Evolutionary conservation across 2,797 vertebrate species (phyloP).

Genomic region (Acipenser ruthenus): DNA sequence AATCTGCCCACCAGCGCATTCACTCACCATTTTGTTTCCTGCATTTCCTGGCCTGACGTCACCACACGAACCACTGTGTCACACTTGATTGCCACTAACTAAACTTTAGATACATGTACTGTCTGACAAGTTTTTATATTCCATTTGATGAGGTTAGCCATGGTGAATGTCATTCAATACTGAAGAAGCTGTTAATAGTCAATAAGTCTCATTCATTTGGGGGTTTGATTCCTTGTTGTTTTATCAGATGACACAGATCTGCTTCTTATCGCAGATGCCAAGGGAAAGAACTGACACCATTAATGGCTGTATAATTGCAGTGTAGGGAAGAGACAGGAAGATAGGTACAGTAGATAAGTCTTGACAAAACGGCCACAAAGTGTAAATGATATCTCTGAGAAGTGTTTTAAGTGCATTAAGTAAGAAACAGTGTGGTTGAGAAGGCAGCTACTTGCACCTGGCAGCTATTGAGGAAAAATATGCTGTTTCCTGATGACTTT

Average conservation of each 20-base stretch:
- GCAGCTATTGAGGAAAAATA: constrained; percentile 3
- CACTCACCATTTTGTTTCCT: too few relatives aligned
- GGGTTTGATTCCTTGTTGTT: constrained; percentile 28
- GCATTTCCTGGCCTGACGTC: too few relatives aligned
- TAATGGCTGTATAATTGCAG: constrained; percentile 44
- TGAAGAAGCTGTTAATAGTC: neutral
- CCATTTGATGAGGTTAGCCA: constrained; percentile 9
- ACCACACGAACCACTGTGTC: too few relatives aligned
- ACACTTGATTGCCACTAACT: constrained; percentile 16
- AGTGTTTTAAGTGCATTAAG: constrained; percentile 29
- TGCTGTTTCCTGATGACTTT: neutral
- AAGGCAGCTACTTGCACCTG: constrained; percentile 19
- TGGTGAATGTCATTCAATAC: neutral
- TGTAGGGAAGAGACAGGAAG: constrained; percentile 48
- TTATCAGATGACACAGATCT: constrained; percentile 36
- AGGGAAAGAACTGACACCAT: constrained; percentile 38
- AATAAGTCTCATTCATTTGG: constrained; percentile 42
- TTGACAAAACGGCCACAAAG: constrained; percentile 27
- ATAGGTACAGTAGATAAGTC: constrained; percentile 32
- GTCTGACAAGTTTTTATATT: neutral
- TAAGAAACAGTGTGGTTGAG: constrained; percentile 23
- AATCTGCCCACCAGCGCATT: too few relatives aligned
- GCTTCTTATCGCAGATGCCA: constrained; percentile 33
- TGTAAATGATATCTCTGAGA: constrained; percentile 36
- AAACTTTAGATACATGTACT: constrained; percentile 10